Percentiles rank a stretch among this genome's conserved stretches.
phyloP scores from a whole-genome alignment of 2,888 invertebrate species.

The Oscheius myriophilus region DNA sequence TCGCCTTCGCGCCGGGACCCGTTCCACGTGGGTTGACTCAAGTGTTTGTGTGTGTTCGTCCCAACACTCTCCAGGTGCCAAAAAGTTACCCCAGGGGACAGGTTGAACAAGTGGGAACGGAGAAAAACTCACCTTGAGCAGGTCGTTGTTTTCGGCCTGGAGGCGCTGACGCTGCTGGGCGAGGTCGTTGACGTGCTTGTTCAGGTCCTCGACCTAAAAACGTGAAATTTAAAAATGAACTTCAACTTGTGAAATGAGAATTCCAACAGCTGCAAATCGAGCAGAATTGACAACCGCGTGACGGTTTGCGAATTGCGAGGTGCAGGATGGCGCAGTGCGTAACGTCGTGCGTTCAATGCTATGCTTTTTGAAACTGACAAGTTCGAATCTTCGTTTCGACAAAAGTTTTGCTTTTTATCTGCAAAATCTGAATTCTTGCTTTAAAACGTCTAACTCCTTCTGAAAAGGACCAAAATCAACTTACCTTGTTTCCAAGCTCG shows the following conservation, averaged over 20 bases:
- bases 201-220: conserved; percentile 71
- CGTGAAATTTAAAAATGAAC: background rate
- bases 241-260: too few species aligned
- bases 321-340: too few species aligned
- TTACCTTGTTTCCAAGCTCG: conserved; percentile 88
- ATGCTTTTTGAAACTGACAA: too few species aligned
- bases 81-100: conserved; percentile 28
- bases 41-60: conserved; percentile 36
- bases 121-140: conserved; percentile 60
- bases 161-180: conserved; percentile 94
- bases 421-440: too few species aligned
- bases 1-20: conserved; percentile 11
- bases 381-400: too few species aligned
- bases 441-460: too few species aligned
- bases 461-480: background rate
- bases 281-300: too few species aligned
- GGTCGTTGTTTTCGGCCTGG: conserved; percentile 78
- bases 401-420: too few species aligned
- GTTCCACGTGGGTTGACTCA: conserved; percentile 22
- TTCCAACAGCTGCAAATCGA: too few species aligned
- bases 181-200: conserved; percentile 96
- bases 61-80: conserved; percentile 28
- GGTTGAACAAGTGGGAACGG: conserved; percentile 4
- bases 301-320: too few species aligned
- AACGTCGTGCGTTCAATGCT: too few species aligned